These are phyloP conservation scores for Eolophus roseicapilla DNA, from an alignment of 2,113 vertebrate genomes.

Conservation along the genomic window DNA sequence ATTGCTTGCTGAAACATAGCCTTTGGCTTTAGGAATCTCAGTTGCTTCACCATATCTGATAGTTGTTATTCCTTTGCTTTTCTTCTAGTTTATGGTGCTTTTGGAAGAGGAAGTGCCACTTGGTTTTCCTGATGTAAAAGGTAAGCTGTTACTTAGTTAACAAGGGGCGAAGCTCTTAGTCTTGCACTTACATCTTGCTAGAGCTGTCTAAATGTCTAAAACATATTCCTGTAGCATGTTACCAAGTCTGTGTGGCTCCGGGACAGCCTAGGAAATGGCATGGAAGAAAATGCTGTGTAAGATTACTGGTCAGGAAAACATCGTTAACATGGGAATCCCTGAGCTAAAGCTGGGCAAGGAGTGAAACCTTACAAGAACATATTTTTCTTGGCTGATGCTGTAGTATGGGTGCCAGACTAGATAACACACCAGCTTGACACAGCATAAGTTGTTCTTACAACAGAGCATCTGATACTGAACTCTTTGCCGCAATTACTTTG, in stretches of 20 bases:
- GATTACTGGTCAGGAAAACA: background rate
- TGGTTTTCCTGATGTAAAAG: background rate
- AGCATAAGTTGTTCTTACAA: background rate
- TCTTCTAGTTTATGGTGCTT: background rate
- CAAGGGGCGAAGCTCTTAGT: background rate
- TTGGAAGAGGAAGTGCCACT: background rate
- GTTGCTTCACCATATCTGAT: background rate
- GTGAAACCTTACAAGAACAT: background rate
- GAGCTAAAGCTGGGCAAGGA: background rate
- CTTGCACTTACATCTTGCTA: rapidly evolving
- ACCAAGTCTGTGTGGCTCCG: background rate
- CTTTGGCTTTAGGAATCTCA: background rate
- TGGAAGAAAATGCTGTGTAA: rapidly evolving
- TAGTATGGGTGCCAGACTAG: background rate
- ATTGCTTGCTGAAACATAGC: background rate
- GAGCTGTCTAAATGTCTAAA: background rate
- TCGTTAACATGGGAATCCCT: rapidly evolving
- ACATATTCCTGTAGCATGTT: background rate
- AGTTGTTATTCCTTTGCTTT: background rate
- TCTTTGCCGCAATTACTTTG: background rate
- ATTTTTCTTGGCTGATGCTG: background rate
- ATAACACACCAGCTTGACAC: rapidly evolving
- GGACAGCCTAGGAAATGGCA: background rate
- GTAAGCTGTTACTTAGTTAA: background rate
- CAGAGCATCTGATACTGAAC: background rate